A percentile compares a stretch with the other conserved stretches of the same genome.
Conservation (phyloP, 2,113 vertebrate species). For the Dissostichus mawsoni region DNA sequence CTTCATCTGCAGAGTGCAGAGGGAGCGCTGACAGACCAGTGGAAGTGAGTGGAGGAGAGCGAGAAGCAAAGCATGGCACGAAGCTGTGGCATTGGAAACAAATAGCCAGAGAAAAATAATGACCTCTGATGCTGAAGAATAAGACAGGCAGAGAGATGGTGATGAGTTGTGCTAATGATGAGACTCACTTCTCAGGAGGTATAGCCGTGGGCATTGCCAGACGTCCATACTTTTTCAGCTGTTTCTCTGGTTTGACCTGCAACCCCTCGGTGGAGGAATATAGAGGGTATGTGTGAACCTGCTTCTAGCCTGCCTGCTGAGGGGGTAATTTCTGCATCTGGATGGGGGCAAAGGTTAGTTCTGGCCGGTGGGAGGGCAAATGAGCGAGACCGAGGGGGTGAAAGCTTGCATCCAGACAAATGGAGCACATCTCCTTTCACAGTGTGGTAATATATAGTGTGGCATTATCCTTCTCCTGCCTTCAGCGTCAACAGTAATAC, state of each 20-base stretch:
- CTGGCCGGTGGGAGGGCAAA: conserved; percentile 71
- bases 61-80: conserved; percentile 19
- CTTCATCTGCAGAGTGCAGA: conserved; percentile 62
- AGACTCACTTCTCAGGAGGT: conserved; percentile 51
- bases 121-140: conserved; percentile 49
- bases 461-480: conserved; percentile 64
- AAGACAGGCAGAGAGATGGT: conserved; percentile 51
- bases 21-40: conserved; percentile 32
- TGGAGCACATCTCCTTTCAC: conserved; percentile 55
- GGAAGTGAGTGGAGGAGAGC: conserved; percentile 29
- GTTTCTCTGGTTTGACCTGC: conserved; percentile 71
- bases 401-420: conserved; percentile 66
- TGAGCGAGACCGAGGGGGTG: conserved; percentile 41
- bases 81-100: neutral
- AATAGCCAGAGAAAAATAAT: conserved; percentile 37
- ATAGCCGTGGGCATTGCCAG: conserved; percentile 70
- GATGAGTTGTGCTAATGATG: conserved; percentile 72
- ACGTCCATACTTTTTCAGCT: conserved; percentile 76
- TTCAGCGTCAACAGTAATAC: conserved; percentile 66
- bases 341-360: conserved; percentile 70
- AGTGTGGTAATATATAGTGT: conserved; percentile 28
- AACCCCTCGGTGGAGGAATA: conserved; percentile 57
- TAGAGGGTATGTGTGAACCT: conserved; percentile 60
- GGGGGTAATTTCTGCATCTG: conserved; percentile 79
- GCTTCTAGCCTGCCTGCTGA: conserved; percentile 70